phyloP scores from a whole-genome alignment of 2,797 vertebrate species.

The Neoniphon sammara region DNA sequence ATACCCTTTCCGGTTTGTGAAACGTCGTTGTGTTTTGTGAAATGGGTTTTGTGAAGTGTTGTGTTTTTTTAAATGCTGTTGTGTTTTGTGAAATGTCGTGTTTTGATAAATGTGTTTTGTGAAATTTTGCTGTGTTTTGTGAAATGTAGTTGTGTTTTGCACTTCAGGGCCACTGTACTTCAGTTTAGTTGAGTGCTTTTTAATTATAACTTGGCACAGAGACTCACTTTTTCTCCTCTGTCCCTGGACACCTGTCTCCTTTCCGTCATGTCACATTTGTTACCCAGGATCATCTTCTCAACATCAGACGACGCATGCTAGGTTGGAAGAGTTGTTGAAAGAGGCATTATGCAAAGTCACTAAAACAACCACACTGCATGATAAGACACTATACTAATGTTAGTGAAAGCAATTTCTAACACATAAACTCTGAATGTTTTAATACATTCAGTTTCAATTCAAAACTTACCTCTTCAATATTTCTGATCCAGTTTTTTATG shows the following conservation, averaged over 20 bases:
- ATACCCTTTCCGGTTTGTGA: too few relatives aligned
- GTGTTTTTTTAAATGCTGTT: too few relatives aligned
- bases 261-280: constrained; percentile 99
- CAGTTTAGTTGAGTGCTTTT: neutral
- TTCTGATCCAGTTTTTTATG: constrained; percentile 99
- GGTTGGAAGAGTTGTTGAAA: constrained; percentile 21
- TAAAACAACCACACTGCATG: too few relatives aligned
- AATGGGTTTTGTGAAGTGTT: too few relatives aligned
- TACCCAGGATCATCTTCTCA: constrained; percentile 97
- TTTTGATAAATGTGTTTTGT: too few relatives aligned
- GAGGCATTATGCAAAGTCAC: constrained; percentile 8
- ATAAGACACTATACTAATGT: too few relatives aligned
- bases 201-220: neutral
- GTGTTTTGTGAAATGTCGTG: too few relatives aligned
- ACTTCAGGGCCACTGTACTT: too few relatives aligned
- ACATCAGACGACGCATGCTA: constrained; percentile 98
- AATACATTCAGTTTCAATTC: neutral
- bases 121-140: too few relatives aligned
- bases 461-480: constrained; percentile 95
- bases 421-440: neutral
- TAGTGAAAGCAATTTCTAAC: neutral
- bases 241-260: constrained; percentile 99
- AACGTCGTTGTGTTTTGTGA: too few relatives aligned
- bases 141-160: too few relatives aligned
- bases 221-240: constrained; percentile 94